Conservation (phyloP, 2,797 vertebrate species). For the Pagetopsis macropterus region DNA sequence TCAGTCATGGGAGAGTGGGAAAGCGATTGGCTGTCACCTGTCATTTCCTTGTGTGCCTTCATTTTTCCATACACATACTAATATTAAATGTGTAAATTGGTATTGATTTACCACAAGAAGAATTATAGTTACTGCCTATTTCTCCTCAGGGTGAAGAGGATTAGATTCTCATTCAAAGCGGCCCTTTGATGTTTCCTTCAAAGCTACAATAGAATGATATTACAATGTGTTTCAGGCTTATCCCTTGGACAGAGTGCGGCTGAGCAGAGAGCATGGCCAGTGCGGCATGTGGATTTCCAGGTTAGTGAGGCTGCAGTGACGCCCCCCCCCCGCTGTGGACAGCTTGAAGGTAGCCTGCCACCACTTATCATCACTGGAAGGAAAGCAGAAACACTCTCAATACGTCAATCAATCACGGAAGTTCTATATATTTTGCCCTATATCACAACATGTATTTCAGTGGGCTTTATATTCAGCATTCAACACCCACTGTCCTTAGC, state of each 20-base stretch:
- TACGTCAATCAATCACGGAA: too few relatives aligned
- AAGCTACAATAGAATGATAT: slow-evolving; percentile 10
- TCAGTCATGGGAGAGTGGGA: not conserved
- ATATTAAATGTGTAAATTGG: not conserved
- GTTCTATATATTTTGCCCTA: too few relatives aligned
- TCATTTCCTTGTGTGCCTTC: not conserved
- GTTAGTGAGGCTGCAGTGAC: slow-evolving; percentile 29
- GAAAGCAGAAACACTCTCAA: slow-evolving; percentile 7
- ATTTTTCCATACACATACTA: not conserved
- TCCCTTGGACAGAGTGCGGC: not conserved
- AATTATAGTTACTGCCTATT: not conserved
- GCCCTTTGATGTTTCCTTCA: slow-evolving; percentile 26
- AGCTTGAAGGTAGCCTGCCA: slow-evolving; percentile 27
- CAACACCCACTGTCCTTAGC: too few relatives aligned
- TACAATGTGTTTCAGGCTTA: slow-evolving; percentile 8
- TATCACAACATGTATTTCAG: too few relatives aligned
- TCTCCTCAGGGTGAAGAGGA: slow-evolving; percentile 4
- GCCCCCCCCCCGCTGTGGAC: slow-evolving; percentile 29
- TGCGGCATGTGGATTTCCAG: slow-evolving; percentile 22
- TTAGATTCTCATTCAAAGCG: slow-evolving; percentile 14
- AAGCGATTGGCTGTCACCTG: not conserved
- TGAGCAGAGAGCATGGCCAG: slow-evolving; percentile 11
- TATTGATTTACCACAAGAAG: not conserved
- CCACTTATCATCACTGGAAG: slow-evolving; percentile 26
- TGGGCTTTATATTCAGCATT: too few relatives aligned